Percentiles rank a stretch among this genome's conserved stretches.
Evolutionary conservation across 2,888 invertebrate genomes (phyloP).

Genomic region (Girardia tigrina): DNA sequence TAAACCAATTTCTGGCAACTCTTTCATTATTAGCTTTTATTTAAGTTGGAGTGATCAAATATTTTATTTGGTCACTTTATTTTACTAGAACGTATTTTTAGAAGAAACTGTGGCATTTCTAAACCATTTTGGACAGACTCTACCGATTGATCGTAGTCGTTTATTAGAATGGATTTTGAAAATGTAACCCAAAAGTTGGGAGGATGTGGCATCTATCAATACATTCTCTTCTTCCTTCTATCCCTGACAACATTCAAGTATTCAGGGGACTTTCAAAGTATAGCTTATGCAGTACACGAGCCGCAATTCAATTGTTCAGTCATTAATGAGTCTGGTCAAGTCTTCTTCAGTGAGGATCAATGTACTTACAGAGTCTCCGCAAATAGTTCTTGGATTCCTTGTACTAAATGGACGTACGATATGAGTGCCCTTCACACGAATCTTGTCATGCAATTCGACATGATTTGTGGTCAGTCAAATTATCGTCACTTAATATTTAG

Average conservation of each 20-base stretch:
- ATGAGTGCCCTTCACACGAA: neutral
- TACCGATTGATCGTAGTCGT: no score
- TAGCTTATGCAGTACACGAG: neutral
- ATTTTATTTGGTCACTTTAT: no score
- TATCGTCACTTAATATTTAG: neutral
- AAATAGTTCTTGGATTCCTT: neutral
- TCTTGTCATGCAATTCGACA: neutral
- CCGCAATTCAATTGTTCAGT: neutral
- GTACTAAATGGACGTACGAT: neutral
- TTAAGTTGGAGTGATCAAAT: no score
- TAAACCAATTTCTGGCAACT: no score
- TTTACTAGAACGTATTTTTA: no score
- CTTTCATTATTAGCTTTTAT: no score
- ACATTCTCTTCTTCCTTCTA: neutral
- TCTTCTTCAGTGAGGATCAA: neutral
- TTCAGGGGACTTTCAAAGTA: neutral
- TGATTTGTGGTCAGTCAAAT: neutral
- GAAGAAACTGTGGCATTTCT: no score
- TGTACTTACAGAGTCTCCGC: neutral
- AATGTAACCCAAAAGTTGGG: neutral
- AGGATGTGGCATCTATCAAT: neutral
- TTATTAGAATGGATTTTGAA: slow-evolving; percentile 7
- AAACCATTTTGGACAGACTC: no score
- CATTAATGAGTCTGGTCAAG: neutral
- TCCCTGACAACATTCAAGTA: neutral